Base-by-base conservation (phyloP, 2,113 vertebrate genomes). In the Rhipidura dahli region DNA sequence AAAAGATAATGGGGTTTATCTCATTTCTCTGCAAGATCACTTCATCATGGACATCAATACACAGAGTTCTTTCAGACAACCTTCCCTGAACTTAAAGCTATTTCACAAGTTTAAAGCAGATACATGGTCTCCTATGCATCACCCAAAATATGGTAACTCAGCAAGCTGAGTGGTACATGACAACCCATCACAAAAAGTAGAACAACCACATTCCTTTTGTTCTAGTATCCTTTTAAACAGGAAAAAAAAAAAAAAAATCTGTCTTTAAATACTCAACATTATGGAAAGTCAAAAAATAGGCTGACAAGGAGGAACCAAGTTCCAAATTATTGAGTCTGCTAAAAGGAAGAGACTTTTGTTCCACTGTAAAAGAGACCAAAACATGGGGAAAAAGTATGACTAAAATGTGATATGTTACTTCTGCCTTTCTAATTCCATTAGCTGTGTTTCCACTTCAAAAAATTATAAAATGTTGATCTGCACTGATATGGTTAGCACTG, bases 141-240 rank as follows among this genome's bases (percentile, higher is more conserved):
- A 83, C 35, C 2, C 16, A 72, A 88, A 85, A 76, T 30, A 60
- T 0, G 0, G 2, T 27, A 84, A 75, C 8, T 61, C 13, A 54
- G 23, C 18, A 82, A 64, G 33, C 2, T 56, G 16, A 56, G 4
- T 45, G 9, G 40, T 37, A 63, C 2, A 14, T 28, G 27, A 44
- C 27, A 72, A 47, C 2, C 10, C 7, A 10, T 1, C 13, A 1
- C 3, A 6, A n/a, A 66, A 51, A 4, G 2, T 18, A 51, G 47
- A 60, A 30, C 8, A 26, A 59, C 1, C 5, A 89, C 47, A 40
- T 83, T 40, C 8, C 4, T 37, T 75, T 71, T 16, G 75, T 30
- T 19, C 2, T 66, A 49, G 3, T 15, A 72, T 56, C 1, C 6
- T 28, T 65, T 53, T 30, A 76, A 31, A 6, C 18, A 37, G 5